Conservation (phyloP, 2,888 invertebrate species). For the Mythimna impura region DNA sequence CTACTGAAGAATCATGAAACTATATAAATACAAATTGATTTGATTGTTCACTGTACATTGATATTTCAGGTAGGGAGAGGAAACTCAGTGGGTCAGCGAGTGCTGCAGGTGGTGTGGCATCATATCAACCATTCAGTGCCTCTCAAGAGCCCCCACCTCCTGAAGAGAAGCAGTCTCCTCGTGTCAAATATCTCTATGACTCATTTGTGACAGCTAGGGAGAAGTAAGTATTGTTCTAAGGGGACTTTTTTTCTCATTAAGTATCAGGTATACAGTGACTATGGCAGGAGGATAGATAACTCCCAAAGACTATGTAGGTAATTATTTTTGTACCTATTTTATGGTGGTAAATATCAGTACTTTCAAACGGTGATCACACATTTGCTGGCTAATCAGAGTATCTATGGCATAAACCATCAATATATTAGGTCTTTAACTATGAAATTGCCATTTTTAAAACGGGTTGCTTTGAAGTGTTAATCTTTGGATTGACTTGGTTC, state of each 20-base stretch:
- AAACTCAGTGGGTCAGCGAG: conserved; percentile 92
- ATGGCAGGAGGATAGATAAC: neutral
- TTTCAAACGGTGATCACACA: too few relatives aligned
- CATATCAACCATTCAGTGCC: conserved; percentile 97
- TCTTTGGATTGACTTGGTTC: too few relatives aligned
- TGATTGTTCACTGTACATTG: conserved; percentile 9
- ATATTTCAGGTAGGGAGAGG: conserved; percentile 92
- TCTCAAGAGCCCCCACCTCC: conserved; percentile 94
- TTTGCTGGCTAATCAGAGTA: too few relatives aligned
- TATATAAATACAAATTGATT: neutral
- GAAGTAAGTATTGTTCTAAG: conserved; percentile 75
- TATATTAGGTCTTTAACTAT: too few relatives aligned
- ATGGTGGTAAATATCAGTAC: too few relatives aligned
- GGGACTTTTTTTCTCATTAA: neutral
- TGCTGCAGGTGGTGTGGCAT: conserved; percentile 93
- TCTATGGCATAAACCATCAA: too few relatives aligned
- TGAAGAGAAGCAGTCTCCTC: conserved; percentile 92
- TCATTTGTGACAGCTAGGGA: conserved; percentile 88
- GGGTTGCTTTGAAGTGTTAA: too few relatives aligned
- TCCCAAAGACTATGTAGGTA: too few relatives aligned
- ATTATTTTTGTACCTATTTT: too few relatives aligned
- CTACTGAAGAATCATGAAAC: neutral
- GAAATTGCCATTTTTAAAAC: too few relatives aligned
- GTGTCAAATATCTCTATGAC: conserved; percentile 91
- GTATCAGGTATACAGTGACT: neutral